Percentiles rank a stretch among this genome's conserved stretches.
These are phyloP conservation scores for Eristalinus sepulchralis DNA, from an alignment of 2,888 invertebrate species.

Conservation along the genomic window DNA sequence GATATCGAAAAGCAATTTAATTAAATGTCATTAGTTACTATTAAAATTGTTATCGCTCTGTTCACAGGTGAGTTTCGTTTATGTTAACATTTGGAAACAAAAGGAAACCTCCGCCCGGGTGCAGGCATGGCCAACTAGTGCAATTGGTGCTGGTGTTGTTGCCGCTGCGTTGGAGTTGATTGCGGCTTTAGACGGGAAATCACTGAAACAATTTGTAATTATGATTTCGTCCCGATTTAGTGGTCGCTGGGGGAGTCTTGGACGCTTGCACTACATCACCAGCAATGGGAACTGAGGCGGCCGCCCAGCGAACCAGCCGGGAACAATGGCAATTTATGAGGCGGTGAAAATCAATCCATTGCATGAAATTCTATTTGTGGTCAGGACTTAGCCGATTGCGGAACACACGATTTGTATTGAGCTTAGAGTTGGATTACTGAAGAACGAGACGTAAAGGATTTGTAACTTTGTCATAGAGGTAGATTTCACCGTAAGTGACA, in stretches of 20 bases:
- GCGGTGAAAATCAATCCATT: conserved; percentile 41
- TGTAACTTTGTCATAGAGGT: too few species aligned
- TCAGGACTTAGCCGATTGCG: neutral
- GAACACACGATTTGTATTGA: conserved; percentile 62
- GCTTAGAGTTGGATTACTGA: conserved; percentile 29
- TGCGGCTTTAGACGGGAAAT: conserved; percentile 36
- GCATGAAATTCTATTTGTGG: conserved; percentile 48
- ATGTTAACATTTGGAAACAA: conserved; percentile 68
- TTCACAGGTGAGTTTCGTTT: conserved; percentile 68
- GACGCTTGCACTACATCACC: conserved; percentile 58
- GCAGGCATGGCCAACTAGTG: conserved; percentile 12
- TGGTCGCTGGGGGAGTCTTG: conserved; percentile 55
- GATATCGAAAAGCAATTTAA: conserved; percentile 68
- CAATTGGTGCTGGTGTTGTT: neutral
- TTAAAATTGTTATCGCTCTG: conserved; percentile 69
- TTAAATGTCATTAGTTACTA: conserved; percentile 70
- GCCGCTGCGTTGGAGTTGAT: conserved; percentile 11
- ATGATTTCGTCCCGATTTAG: conserved; percentile 68
- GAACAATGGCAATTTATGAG: conserved; percentile 1
- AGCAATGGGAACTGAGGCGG: neutral
- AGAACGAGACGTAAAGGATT: neutral
- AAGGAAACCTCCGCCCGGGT: conserved; percentile 50
- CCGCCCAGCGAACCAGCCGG: neutral
- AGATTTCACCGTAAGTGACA: too few species aligned
- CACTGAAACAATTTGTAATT: conserved; percentile 68